A percentile compares a stretch with the other conserved stretches of the same genome.
These are phyloP conservation scores for Cenopis cana DNA, from an alignment of 2,888 invertebrate species.

Conservation along the genomic window DNA sequence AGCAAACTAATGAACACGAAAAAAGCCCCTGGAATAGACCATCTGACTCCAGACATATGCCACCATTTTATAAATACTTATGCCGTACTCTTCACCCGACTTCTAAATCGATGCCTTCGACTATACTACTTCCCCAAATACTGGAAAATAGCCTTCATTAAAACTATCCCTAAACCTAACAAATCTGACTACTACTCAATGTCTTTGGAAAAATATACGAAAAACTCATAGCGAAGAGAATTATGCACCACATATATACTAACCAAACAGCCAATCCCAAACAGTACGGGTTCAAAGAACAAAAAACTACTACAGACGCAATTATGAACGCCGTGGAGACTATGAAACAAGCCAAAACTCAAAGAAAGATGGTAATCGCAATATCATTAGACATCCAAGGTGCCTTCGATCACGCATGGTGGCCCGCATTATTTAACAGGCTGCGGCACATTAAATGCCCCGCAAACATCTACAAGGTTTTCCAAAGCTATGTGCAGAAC, in stretches of 20 bases:
- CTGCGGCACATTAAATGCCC: neutral
- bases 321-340: neutral
- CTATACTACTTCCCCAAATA: neutral
- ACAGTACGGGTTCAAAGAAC: neutral
- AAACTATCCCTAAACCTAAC: slow-evolving; percentile 3
- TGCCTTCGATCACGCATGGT: neutral
- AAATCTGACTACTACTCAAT: neutral
- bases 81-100: neutral
- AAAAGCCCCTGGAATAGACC: neutral
- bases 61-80: neutral
- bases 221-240: neutral
- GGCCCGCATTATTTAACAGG: neutral
- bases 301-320: neutral
- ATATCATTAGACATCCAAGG: neutral
- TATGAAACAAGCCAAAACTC: neutral
- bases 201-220: neutral
- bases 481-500: neutral
- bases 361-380: neutral
- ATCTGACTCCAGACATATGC: neutral
- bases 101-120: neutral
- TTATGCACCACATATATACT: neutral
- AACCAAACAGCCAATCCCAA: neutral
- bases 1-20: neutral
- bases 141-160: neutral
- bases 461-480: neutral